These are phyloP conservation scores for Forficula auricularia DNA, from an alignment of 1,140 invertebrate genomes.

Conservation along the genomic window DNA sequence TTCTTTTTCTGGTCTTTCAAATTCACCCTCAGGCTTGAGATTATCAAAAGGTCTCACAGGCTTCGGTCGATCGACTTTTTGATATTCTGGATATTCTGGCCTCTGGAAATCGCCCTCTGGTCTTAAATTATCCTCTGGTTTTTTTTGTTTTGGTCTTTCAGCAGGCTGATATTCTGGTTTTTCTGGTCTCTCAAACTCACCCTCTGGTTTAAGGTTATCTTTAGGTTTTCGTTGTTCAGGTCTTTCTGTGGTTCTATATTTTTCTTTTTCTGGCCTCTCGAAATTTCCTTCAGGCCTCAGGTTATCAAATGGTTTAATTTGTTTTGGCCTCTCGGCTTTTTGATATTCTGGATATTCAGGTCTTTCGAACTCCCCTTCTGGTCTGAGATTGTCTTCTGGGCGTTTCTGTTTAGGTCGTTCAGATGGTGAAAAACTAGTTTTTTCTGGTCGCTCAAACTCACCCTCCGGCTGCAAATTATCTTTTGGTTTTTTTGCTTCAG, in stretches of 20 bases:
- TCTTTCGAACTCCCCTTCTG: slow-evolving; percentile 38
- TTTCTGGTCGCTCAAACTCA: slow-evolving; percentile 18
- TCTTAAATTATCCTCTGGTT: slow-evolving; percentile 33
- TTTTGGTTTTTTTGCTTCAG: slow-evolving; percentile 18
- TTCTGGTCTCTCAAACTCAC: slow-evolving; percentile 19
- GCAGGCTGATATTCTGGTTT: slow-evolving; percentile 24
- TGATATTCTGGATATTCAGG: slow-evolving; percentile 32
- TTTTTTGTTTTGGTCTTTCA: slow-evolving; percentile 28
- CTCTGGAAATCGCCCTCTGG: slow-evolving; percentile 38
- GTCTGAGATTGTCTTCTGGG: slow-evolving; percentile 22
- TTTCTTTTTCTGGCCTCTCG: slow-evolving; percentile 21
- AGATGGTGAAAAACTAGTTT: slow-evolving; percentile 21
- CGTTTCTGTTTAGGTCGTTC: slow-evolving; percentile 25
- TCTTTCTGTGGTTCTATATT: slow-evolving; percentile 26
- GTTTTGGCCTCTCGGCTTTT: slow-evolving; percentile 22
- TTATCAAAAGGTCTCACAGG: slow-evolving; percentile 30
- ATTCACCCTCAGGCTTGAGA: slow-evolving; percentile 31
- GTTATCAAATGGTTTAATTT: slow-evolving; percentile 30
- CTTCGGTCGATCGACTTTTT: slow-evolving; percentile 25
- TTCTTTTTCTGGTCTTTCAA: slow-evolving; percentile 22
- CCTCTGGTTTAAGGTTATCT: slow-evolving; percentile 38
- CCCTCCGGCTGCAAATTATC: slow-evolving; percentile 19
- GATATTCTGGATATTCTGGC: slow-evolving; percentile 23
- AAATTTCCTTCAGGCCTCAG: slow-evolving; percentile 42
- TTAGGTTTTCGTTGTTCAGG: slow-evolving; percentile 30